Evolutionary conservation across 2,888 invertebrate species (phyloP), one percentile per base, ranked within the genome.

Genomic region (Synanthedon andrenaeformis): DNA sequence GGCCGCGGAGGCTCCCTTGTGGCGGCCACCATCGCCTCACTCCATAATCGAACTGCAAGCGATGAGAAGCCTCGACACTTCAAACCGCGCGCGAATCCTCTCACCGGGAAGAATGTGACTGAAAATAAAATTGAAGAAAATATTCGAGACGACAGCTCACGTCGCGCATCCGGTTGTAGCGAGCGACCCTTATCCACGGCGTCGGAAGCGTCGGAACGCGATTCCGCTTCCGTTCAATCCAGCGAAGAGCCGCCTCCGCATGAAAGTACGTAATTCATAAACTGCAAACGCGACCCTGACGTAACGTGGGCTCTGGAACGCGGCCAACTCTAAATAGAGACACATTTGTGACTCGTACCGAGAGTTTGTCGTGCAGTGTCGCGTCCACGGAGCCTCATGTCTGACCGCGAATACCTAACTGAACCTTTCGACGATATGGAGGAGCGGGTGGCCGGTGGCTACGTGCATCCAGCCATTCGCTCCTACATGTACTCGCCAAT

Each of bases 1-100:
- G 82, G 87, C 79, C 86, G 89, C 73, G 86, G 81, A 75, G 88
- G 89, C 74, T 87, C 90, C 70, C 83, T 91, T 61, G 91, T 91
- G 58, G 91, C 91, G 57, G 90, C 91, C 72, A 82, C 84, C 72
- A 84, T 82, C 70, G 86, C 83, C 62, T 79, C 80, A 64, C 75
- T 83, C 65, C 82, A 83, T 81, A 81, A 79, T 70, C 84, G 84
- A 57, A 69, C 76, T 62, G 72, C 73, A 60, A 73, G 66, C 63
- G 80, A 80, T 62, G 76, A 74, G 58, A 82, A 84, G 69, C 62
- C 70, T 63, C 76, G 70, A 56, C 58, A 72, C 63, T 59, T 72
- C 69, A 81, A 79, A 72, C 62, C 74, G 65, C 79, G 76, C 59
- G 67, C 71, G 64, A 64, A 70, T 61, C 63, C 67, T 62, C 68